phyloP scores from a whole-genome alignment of 2,797 vertebrate species.

The Falco rusticolus region DNA sequence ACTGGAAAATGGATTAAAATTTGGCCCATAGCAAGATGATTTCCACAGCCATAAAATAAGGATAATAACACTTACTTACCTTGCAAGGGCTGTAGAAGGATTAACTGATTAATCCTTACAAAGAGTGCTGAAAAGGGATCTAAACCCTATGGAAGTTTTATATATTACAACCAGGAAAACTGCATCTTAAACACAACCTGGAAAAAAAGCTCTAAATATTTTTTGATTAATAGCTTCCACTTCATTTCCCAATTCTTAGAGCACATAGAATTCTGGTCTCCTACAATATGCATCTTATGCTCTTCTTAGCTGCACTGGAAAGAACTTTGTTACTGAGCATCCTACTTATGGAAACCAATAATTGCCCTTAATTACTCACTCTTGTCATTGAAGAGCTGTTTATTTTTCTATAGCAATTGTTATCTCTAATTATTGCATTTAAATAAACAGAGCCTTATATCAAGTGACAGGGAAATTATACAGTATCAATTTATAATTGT shows the following conservation, averaged over 20 bases:
- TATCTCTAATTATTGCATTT: constrained; percentile 69
- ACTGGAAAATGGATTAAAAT: constrained; percentile 53
- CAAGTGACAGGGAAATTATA: constrained; percentile 58
- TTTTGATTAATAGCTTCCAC: neutral
- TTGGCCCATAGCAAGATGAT: constrained; percentile 41
- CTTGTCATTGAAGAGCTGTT: constrained; percentile 43
- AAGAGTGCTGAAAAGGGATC: constrained; percentile 11
- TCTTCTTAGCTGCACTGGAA: neutral
- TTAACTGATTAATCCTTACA: constrained; percentile 64
- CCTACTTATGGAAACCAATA: constrained; percentile 27
- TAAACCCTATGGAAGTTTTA: constrained; percentile 13
- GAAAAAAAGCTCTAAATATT: constrained; percentile 37
- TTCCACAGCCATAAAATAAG: constrained; percentile 24
- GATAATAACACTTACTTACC: constrained; percentile 47
- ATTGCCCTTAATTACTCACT: constrained; percentile 45
- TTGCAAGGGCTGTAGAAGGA: constrained; percentile 44
- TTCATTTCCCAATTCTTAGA: neutral
- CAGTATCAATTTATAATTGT: constrained; percentile 42
- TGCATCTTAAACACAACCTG: constrained; percentile 8
- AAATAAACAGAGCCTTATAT: constrained; percentile 50
- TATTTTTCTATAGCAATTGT: constrained; percentile 69
- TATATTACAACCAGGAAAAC: constrained; percentile 18
- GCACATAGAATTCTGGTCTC: neutral
- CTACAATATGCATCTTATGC: neutral
- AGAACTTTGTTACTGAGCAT: constrained; percentile 4